Percentiles rank a stretch among this genome's conserved stretches.
Conservation (phyloP, 2,797 vertebrate species). For the Todus mexicanus region DNA sequence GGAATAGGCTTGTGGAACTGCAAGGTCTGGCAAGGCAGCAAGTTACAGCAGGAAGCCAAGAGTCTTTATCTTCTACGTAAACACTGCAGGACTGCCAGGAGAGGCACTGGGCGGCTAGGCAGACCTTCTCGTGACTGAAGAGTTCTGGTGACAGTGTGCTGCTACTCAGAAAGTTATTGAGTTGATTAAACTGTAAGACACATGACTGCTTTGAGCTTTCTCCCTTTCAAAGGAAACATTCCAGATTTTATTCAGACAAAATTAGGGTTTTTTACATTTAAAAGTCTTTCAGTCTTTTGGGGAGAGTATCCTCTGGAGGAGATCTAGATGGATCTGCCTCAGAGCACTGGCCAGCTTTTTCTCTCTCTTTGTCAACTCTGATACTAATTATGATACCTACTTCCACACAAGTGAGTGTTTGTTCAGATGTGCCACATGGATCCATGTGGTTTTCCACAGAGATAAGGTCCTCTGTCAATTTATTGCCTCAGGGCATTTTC, state of each 20-base stretch:
- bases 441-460: not conserved
- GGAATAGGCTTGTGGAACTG: not conserved
- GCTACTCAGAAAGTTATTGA: not conserved
- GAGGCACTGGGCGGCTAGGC: not conserved
- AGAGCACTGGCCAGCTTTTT: not conserved
- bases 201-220: not conserved
- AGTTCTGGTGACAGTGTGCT: not conserved
- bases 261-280: not conserved
- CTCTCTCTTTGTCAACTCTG: not conserved
- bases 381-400: not conserved
- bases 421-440: not conserved
- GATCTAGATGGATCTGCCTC: not conserved
- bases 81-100: not conserved
- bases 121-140: not conserved
- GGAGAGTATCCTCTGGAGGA: not conserved
- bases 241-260: not conserved
- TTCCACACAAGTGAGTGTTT: not conserved
- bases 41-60: not conserved
- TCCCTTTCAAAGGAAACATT: not conserved
- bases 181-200: not conserved
- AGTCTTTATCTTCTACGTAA: not conserved
- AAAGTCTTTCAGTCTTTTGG: not conserved
- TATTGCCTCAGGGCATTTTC: not conserved
- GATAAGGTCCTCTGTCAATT: not conserved
- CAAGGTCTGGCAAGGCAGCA: not conserved